Evolutionary conservation across 2,888 invertebrate species (phyloP).

Genomic region (Melieria picta): DNA sequence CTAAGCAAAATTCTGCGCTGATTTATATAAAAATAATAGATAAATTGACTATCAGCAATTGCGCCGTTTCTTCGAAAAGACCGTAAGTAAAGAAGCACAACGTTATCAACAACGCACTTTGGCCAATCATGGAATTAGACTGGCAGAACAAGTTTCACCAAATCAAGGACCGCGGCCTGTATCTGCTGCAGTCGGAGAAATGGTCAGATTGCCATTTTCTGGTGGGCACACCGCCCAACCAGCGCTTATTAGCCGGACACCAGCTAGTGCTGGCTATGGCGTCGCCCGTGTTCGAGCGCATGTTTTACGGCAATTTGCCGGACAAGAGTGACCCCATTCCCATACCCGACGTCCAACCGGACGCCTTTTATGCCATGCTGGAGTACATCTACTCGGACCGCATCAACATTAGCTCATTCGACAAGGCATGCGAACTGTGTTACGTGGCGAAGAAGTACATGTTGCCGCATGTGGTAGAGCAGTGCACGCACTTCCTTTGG

Average conservation of each 20-base stretch:
- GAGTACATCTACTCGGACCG: slow-evolving; percentile 88
- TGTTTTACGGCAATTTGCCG: slow-evolving; percentile 87
- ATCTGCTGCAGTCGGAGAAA: slow-evolving; percentile 80
- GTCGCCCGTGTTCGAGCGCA: slow-evolving; percentile 88
- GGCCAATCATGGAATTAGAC: slow-evolving; percentile 66
- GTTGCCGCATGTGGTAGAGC: slow-evolving; percentile 83
- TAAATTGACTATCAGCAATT: neutral
- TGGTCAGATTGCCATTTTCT: slow-evolving; percentile 87
- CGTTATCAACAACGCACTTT: neutral
- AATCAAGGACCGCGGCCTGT: slow-evolving; percentile 77
- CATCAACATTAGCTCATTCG: slow-evolving; percentile 82
- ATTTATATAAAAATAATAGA: neutral
- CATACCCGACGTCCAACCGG: slow-evolving; percentile 86
- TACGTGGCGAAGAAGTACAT: slow-evolving; percentile 91
- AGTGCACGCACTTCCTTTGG: slow-evolving; percentile 87
- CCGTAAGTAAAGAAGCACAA: neutral
- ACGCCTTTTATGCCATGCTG: slow-evolving; percentile 83
- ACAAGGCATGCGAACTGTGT: slow-evolving; percentile 86
- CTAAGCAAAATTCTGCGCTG: neutral
- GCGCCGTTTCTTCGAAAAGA: neutral
- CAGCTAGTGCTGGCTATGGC: slow-evolving; percentile 86
- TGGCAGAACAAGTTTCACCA: slow-evolving; percentile 80
- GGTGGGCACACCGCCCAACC: slow-evolving; percentile 81
- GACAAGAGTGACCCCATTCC: slow-evolving; percentile 81
- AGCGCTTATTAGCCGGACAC: slow-evolving; percentile 79